Conservation (phyloP, 1,140 invertebrate genomes). For the Leptoteleia sp. region DNA sequence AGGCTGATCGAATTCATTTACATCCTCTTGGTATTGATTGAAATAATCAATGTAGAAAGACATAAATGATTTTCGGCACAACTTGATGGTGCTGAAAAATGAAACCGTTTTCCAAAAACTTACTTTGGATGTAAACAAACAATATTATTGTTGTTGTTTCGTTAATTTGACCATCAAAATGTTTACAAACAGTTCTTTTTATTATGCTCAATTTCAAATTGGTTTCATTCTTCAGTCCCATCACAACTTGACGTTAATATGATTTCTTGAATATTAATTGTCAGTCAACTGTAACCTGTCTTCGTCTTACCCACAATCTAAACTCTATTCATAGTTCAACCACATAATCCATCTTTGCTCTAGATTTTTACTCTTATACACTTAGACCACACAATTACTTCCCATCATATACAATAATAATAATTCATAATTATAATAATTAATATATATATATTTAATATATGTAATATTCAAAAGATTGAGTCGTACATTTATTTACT, state of each 20-base stretch:
- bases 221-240: too few species aligned
- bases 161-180: too few species aligned
- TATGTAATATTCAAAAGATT: conserved; percentile 63
- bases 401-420: conserved; percentile 62
- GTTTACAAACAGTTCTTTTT: too few species aligned
- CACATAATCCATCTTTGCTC: conserved; percentile 77
- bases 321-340: conserved; percentile 81
- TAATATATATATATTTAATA: conserved; percentile 58
- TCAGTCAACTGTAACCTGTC: conserved; percentile 57
- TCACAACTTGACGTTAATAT: too few species aligned
- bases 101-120: too few species aligned
- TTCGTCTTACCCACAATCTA: conserved; percentile 72
- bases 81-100: too few species aligned
- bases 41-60: conserved; percentile 3
- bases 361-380: conserved; percentile 64
- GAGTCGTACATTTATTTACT: conserved; percentile 56
- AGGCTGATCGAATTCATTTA: conserved; percentile 9
- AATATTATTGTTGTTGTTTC: too few species aligned
- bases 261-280: conserved; percentile 36
- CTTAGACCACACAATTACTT: conserved; percentile 67
- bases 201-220: too few species aligned
- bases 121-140: too few species aligned
- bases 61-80: conserved; percentile 11
- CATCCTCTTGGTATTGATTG: background rate
- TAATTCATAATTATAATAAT: conserved; percentile 48